These are phyloP conservation scores for Coccyzus lansbergi DNA, from an alignment of 2,797 vertebrate genomes.

Conservation along the genomic window DNA sequence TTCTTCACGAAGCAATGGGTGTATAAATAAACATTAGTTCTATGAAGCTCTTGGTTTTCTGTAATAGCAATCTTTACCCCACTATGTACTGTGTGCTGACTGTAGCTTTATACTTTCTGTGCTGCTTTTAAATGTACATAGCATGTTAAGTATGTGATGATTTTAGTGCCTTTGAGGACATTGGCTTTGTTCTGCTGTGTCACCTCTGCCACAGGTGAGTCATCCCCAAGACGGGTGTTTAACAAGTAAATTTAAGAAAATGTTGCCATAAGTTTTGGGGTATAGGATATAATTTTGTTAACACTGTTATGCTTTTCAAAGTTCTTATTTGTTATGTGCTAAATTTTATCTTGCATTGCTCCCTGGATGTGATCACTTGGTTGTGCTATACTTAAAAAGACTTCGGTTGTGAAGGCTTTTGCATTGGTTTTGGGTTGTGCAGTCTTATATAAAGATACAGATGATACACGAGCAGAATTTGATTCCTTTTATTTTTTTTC, in stretches of 20 bases:
- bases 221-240: not conserved
- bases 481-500: not conserved
- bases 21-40: not conserved
- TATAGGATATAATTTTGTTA: not conserved
- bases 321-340: not conserved
- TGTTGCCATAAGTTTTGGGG: not conserved
- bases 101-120: not conserved
- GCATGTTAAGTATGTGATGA: not conserved
- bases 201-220: not conserved
- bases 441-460: not conserved
- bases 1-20: not conserved
- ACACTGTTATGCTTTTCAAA: not conserved
- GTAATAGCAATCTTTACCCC: not conserved
- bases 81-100: not conserved
- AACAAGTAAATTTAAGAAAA: not conserved
- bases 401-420: not conserved
- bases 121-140: not conserved
- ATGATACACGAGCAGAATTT: not conserved
- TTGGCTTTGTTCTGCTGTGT: not conserved
- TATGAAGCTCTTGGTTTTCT: not conserved
- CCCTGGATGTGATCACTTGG: not conserved
- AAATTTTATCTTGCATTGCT: not conserved
- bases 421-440: not conserved
- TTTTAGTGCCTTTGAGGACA: not conserved
- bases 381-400: not conserved